Base-by-base conservation (phyloP, 2,113 vertebrate genomes). In the Serinus canaria region DNA sequence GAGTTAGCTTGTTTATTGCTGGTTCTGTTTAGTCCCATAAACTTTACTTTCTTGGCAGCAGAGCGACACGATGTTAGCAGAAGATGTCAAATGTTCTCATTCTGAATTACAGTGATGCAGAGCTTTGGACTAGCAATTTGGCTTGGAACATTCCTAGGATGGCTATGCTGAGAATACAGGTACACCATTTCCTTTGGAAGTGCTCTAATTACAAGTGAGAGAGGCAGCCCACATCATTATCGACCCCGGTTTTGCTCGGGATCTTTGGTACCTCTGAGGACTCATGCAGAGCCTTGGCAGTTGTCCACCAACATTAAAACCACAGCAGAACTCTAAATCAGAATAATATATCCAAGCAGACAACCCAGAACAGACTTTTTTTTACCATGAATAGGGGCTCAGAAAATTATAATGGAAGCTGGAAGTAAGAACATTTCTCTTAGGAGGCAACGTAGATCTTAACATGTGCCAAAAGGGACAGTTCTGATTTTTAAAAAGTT, bases 21-120 rank as follows among this genome's bases (percentile, higher is more conserved):
- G 41, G 20, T 52, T 78, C 77, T 78, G 15, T 72, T 92, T 78
- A 30, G 52, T 91, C 30, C 30, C 69, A 56, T 72, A 52, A 87
- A 91, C 81, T 91, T 95, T 67, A 59, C n/a, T 91, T 94, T 77
- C 69, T 91, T 94, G 87, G 74, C 73, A 82, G 47, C 30, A 60
- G 64, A 74, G 9, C n/a, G 21, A 62, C 55, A 72, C 0, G 19
- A 41, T 13, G 1, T 78, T 87, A 94, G 27, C 39, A 94, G 66
- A 94, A 95, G 89, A 84, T 63, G 28, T 84, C 6, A 23, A 67
- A 74, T 24, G 33, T 47, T 90, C 92, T 77, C 30, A 30, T 91
- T 89, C 30, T 1, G 3, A 78, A 72, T 84, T 78, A 81, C 3
- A 3, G 21, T 47, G 50, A 63, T 22, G n/a, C 23, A 81, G 55